These are phyloP conservation scores for Serripes groenlandicus DNA, from an alignment of 2,888 invertebrate genomes.

Conservation along the genomic window DNA sequence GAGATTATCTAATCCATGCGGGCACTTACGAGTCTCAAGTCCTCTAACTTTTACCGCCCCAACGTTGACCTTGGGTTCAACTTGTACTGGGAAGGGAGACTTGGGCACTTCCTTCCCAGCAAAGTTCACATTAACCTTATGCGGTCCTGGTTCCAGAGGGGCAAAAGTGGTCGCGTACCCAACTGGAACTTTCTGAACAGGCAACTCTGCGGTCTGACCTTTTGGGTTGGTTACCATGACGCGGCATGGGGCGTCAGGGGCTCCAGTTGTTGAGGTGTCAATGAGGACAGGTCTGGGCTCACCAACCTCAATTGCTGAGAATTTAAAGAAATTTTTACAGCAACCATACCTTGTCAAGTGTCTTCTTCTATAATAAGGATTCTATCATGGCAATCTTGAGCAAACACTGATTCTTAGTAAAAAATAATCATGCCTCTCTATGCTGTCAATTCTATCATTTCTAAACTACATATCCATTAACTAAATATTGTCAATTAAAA, in stretches of 20 bases:
- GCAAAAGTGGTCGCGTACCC: slow-evolving; percentile 88
- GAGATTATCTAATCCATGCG: slow-evolving; percentile 68
- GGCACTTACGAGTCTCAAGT: slow-evolving; percentile 94
- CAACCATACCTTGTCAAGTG: not conserved
- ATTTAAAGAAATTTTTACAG: slow-evolving; percentile 7
- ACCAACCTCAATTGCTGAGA: slow-evolving; percentile 68
- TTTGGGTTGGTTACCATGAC: slow-evolving; percentile 81
- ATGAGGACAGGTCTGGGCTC: slow-evolving; percentile 64
- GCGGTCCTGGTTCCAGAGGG: slow-evolving; percentile 84
- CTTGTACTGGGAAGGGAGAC: slow-evolving; percentile 83
- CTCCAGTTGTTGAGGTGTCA: slow-evolving; percentile 68
- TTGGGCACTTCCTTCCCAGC: slow-evolving; percentile 84
- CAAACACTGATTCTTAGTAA: too few relatives aligned
- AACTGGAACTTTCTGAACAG: slow-evolving; percentile 92
- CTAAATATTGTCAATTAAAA: too few relatives aligned
- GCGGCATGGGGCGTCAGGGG: slow-evolving; percentile 67
- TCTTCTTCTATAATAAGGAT: too few relatives aligned
- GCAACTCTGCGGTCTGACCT: slow-evolving; percentile 90
- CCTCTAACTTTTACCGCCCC: slow-evolving; percentile 90
- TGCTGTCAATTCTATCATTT: too few relatives aligned
- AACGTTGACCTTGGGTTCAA: slow-evolving; percentile 84
- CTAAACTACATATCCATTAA: too few relatives aligned
- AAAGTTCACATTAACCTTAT: slow-evolving; percentile 84
- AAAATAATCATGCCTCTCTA: too few relatives aligned
- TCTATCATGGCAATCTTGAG: too few relatives aligned